These are phyloP conservation scores for Hemitrygon akajei DNA, from an alignment of 2,797 vertebrate species.

Conservation along the genomic window DNA sequence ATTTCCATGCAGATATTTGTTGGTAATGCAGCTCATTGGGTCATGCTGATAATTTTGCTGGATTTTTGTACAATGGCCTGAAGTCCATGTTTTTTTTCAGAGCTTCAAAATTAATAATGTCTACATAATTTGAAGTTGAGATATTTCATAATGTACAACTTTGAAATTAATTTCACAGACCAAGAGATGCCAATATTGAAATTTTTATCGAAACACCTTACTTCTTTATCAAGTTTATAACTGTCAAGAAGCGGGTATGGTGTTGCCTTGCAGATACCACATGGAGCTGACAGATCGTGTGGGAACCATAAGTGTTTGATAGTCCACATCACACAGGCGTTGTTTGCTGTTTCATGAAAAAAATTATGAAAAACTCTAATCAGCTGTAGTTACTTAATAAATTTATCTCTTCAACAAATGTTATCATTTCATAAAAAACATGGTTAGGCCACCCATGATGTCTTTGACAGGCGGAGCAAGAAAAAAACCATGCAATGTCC, in stretches of 20 bases:
- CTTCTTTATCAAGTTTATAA: not conserved
- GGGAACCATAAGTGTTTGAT: not conserved
- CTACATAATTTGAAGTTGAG: not conserved
- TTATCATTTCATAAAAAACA: not conserved
- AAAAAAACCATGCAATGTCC: too few relatives aligned
- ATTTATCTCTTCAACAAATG: not conserved
- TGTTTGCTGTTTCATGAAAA: not conserved
- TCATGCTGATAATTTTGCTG: not conserved
- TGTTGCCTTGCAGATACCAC: slow-evolving; percentile 44
- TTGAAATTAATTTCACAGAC: not conserved
- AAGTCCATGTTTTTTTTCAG: too few relatives aligned
- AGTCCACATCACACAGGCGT: not conserved
- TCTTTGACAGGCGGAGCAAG: too few relatives aligned
- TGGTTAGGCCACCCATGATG: too few relatives aligned
- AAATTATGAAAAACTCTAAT: not conserved
- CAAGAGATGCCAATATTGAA: not conserved
- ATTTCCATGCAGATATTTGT: not conserved
- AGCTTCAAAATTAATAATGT: too few relatives aligned
- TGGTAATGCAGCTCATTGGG: not conserved
- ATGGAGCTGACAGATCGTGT: not conserved
- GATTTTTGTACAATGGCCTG: too few relatives aligned
- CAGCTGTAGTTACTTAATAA: too few relatives aligned
- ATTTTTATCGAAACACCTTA: not conserved
- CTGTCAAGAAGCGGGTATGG: slow-evolving; percentile 48
- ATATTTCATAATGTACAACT: not conserved